Conservation (phyloP, 2,113 vertebrate species). For the Pteropus alecto region DNA sequence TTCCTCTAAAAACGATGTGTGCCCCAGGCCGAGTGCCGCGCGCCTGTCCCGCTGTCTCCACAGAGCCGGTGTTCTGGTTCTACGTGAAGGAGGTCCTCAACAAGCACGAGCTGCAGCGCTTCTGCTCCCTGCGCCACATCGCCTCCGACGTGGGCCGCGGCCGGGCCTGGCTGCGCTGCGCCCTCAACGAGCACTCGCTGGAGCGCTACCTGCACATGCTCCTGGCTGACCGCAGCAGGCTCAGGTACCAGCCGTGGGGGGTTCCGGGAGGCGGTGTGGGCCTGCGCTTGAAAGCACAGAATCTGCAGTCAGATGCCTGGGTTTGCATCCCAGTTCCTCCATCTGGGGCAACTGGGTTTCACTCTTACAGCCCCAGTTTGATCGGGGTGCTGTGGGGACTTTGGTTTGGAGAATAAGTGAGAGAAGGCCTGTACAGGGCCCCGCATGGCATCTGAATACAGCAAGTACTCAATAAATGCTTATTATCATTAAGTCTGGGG, state of each 20-base stretch:
- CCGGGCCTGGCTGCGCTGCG: slow-evolving; percentile 97
- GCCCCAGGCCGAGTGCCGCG: not conserved
- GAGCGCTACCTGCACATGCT: slow-evolving; percentile 95
- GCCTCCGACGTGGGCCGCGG: slow-evolving; percentile 91
- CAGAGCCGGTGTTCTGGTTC: slow-evolving; percentile 96
- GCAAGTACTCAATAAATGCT: not conserved
- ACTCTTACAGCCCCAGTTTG: not conserved
- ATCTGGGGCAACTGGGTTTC: accelerated
- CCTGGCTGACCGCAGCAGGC: slow-evolving; percentile 90
- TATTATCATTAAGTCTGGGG: not conserved
- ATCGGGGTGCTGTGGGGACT: not conserved
- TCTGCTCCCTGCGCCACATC: slow-evolving; percentile 92
- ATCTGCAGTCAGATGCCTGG: not conserved
- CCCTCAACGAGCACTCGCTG: slow-evolving; percentile 96
- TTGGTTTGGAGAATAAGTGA: not conserved
- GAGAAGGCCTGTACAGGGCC: not conserved
- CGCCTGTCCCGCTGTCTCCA: not conserved
- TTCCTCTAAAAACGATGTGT: accelerated
- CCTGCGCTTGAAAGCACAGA: accelerated
- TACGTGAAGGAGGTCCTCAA: slow-evolving; percentile 97
- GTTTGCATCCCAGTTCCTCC: not conserved
- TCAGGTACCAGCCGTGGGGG: slow-evolving; percentile 84
- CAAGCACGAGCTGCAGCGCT: slow-evolving; percentile 95
- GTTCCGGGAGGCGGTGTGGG: accelerated
- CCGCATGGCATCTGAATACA: accelerated